Conservation (phyloP, 2,797 vertebrate genomes). For the Forpus xanthops region DNA sequence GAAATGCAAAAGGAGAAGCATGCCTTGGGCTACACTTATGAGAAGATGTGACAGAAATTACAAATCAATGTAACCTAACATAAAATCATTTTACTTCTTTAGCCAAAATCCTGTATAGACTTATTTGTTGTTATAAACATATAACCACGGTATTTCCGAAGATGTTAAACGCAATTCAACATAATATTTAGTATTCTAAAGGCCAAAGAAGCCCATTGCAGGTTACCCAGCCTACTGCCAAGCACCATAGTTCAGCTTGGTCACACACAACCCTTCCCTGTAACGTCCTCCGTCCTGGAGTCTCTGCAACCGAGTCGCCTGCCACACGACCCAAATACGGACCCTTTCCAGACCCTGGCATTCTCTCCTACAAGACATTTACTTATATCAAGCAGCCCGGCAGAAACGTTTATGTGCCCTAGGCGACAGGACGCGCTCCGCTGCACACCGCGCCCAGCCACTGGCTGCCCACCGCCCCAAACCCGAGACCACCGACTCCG, state of each 20-base stretch:
- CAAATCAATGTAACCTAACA: accelerated
- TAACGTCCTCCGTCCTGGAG: not conserved
- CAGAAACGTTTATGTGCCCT: accelerated
- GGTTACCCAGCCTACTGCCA: not conserved
- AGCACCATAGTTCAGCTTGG: not conserved
- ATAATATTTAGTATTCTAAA: too few species aligned
- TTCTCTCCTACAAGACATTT: accelerated
- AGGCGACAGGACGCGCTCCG: not conserved
- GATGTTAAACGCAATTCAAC: accelerated
- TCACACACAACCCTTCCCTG: not conserved
- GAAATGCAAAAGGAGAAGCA: not conserved
- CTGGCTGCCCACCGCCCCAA: not conserved
- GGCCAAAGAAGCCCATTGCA: not conserved
- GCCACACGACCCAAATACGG: not conserved
- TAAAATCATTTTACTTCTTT: not conserved
- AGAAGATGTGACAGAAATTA: accelerated
- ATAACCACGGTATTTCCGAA: accelerated
- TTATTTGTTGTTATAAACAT: not conserved
- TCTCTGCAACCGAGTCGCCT: not conserved
- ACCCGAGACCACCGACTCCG: not conserved
- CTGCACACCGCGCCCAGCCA: not conserved
- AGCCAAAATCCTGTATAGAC: accelerated
- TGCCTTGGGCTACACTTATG: accelerated
- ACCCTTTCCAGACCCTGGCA: accelerated
- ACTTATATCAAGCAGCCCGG: accelerated